Conservation (phyloP, 2,113 vertebrate genomes). For the Centropristis striata region DNA sequence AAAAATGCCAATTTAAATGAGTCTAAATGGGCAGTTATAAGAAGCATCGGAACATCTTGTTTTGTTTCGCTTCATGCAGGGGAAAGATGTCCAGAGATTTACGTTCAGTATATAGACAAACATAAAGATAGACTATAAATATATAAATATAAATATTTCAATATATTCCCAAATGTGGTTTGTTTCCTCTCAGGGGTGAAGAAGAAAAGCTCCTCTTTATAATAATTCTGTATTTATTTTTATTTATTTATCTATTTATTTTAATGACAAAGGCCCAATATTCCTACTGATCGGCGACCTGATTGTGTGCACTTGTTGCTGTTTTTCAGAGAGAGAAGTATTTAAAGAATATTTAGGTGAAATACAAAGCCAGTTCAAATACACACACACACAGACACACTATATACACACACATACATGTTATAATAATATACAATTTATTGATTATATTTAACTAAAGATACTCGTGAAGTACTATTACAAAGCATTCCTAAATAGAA, state of each 20-base stretch:
- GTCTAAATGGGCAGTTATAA: not conserved
- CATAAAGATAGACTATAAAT: slow-evolving; percentile 8
- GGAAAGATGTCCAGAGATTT: slow-evolving; percentile 66
- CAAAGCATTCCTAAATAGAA: slow-evolving; percentile 23
- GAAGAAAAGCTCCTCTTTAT: slow-evolving; percentile 35
- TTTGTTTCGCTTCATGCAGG: slow-evolving; percentile 78
- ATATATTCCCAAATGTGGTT: slow-evolving; percentile 28
- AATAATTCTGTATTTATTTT: not conserved
- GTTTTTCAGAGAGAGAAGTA: slow-evolving; percentile 23
- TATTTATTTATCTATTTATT: slow-evolving; percentile 44
- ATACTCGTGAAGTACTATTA: slow-evolving; percentile 18
- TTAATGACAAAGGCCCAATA: not conserved
- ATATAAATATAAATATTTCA: not conserved
- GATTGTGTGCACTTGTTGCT: slow-evolving; percentile 79
- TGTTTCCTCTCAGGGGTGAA: slow-evolving; percentile 49
- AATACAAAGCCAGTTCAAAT: slow-evolving; percentile 19
- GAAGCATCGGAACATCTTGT: slow-evolving; percentile 55
- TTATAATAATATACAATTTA: slow-evolving; percentile 15
- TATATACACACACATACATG: slow-evolving; percentile 3
- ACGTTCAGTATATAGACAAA: slow-evolving; percentile 48
- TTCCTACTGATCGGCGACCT: slow-evolving; percentile 72
- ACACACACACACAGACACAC: not conserved
- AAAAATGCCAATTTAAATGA: too few species aligned
- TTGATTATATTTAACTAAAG: slow-evolving; percentile 34
- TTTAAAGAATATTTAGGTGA: slow-evolving; percentile 2